Conservation (phyloP, 2,113 vertebrate genomes). For the Odontesthes bonariensis region DNA sequence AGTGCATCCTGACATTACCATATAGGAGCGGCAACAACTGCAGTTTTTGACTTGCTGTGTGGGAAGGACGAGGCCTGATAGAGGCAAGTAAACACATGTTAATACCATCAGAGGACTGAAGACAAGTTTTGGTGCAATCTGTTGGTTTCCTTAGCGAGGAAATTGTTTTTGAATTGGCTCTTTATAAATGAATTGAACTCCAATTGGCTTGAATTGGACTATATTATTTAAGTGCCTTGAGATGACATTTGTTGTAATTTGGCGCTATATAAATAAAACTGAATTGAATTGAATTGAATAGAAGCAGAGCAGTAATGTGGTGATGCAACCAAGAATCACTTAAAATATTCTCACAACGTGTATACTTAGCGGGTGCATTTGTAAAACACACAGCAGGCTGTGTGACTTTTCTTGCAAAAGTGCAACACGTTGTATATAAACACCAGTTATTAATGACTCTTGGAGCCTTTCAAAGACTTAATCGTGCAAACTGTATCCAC, state of each 20-base stretch:
- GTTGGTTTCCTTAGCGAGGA: too few relatives aligned
- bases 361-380: constrained; percentile 32
- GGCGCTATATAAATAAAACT: too few relatives aligned
- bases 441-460: not conserved
- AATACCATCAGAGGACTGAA: not conserved
- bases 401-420: constrained; percentile 11
- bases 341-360: constrained; percentile 34
- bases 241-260: too few relatives aligned
- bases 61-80: not conserved
- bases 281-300: too few relatives aligned
- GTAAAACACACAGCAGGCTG: constrained; percentile 2
- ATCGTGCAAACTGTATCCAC: not conserved
- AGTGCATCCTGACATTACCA: not conserved
- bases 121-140: too few relatives aligned
- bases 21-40: not conserved
- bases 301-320: not conserved
- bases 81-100: constrained; percentile 39
- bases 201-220: too few relatives aligned
- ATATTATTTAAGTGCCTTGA: too few relatives aligned
- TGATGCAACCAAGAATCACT: constrained; percentile 4
- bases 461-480: not conserved
- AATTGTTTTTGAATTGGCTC: too few relatives aligned
- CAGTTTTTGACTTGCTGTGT: not conserved
- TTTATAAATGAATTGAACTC: too few relatives aligned
- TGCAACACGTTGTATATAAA: constrained; percentile 17